A percentile compares a stretch with the other conserved stretches of the same genome.
These are phyloP conservation scores for Triops cancriformis DNA, from an alignment of 1,140 invertebrate species.

Conservation along the genomic window DNA sequence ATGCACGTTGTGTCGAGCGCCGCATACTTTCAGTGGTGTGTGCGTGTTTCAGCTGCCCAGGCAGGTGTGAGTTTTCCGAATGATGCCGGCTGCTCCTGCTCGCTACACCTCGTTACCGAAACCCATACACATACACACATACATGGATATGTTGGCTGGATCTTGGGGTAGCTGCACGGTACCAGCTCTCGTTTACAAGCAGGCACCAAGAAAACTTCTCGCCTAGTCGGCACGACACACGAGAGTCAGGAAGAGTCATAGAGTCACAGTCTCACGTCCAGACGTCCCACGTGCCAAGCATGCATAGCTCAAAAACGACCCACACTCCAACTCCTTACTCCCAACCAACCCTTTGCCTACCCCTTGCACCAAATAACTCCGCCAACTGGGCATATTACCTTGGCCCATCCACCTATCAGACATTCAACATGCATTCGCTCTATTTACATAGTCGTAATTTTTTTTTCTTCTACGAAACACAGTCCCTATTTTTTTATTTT, in stretches of 20 bases:
- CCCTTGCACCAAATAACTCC: background rate
- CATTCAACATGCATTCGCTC: too few species aligned
- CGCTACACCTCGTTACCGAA: constrained; percentile 12
- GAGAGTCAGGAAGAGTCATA: background rate
- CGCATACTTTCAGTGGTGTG: background rate
- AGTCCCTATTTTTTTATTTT: too few species aligned
- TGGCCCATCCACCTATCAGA: background rate
- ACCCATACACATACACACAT: background rate
- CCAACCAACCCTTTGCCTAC: background rate
- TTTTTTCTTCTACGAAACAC: too few species aligned
- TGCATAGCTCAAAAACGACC: background rate
- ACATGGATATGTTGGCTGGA: background rate
- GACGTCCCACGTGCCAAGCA: constrained; percentile 4
- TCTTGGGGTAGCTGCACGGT: background rate
- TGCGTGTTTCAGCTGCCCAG: constrained; percentile 8
- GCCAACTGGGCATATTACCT: background rate
- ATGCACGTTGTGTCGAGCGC: background rate
- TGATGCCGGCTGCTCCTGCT: constrained; percentile 7
- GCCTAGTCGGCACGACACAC: background rate
- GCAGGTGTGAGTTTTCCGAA: constrained; percentile 9
- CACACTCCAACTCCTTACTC: background rate
- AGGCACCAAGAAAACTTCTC: background rate
- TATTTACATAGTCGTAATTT: too few species aligned
- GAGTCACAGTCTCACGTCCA: background rate
- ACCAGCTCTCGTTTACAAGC: too few species aligned